Conservation (phyloP, 2,113 vertebrate species). For the Paradisaea rubra region DNA sequence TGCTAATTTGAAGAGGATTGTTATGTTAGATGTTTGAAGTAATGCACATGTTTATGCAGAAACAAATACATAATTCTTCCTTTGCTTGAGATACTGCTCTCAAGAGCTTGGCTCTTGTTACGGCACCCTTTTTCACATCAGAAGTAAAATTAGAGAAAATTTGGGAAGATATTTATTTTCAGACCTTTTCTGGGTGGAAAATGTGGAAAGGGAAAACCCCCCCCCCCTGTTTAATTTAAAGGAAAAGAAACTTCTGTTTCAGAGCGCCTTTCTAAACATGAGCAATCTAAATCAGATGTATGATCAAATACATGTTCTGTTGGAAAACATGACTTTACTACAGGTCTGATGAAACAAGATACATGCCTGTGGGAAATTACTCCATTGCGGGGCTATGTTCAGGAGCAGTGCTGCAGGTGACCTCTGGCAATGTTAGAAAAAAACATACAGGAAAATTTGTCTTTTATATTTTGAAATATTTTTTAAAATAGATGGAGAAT, state of each 20-base stretch:
- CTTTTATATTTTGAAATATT: neutral
- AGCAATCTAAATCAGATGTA: neutral
- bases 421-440: neutral
- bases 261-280: neutral
- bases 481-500: neutral
- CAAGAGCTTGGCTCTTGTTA: neutral
- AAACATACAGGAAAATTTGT: neutral
- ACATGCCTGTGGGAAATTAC: neutral
- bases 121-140: neutral
- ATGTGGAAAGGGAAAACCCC: neutral
- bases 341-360: neutral
- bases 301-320: neutral
- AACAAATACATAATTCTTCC: neutral
- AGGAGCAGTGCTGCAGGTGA: neutral
- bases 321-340: neutral
- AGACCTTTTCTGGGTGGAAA: neutral
- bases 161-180: neutral
- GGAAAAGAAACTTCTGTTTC: neutral
- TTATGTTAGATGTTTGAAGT: neutral
- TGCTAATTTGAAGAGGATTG: neutral
- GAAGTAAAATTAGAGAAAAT: neutral
- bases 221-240: neutral
- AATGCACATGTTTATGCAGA: fast-evolving
- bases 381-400: neutral
- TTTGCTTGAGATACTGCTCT: neutral